phyloP scores from a whole-genome alignment of 2,888 invertebrate genomes.

The Papilio demoleus region DNA sequence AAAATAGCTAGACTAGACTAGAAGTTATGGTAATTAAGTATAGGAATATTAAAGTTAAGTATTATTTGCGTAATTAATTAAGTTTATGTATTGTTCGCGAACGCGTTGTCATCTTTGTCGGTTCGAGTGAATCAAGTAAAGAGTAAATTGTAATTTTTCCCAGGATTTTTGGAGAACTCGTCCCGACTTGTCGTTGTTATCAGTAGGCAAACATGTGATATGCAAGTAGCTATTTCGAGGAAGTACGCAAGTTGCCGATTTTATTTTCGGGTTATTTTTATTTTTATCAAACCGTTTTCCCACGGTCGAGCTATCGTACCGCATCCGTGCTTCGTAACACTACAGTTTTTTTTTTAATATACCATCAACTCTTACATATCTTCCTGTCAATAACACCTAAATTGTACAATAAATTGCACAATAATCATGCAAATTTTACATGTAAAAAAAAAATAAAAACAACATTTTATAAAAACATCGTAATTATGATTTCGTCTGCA shows the following conservation, averaged over 20 bases:
- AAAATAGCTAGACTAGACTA: no score
- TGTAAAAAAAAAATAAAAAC: no score
- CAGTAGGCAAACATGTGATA: slow-evolving; percentile 47
- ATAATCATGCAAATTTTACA: neutral
- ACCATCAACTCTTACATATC: slow-evolving; percentile 1
- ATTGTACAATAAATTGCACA: neutral
- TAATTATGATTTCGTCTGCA: no score
- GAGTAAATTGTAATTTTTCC: slow-evolving; percentile 2
- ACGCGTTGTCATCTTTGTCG: neutral
- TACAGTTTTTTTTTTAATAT: slow-evolving; percentile 36
- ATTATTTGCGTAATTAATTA: no score
- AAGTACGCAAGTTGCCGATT: slow-evolving; percentile 59
- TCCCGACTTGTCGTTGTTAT: slow-evolving; percentile 43
- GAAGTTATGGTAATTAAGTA: no score
- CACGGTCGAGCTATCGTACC: slow-evolving; percentile 65
- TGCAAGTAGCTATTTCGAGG: slow-evolving; percentile 55
- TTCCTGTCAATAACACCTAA: slow-evolving; percentile 4
- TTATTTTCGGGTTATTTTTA: slow-evolving; percentile 49
- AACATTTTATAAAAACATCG: no score
- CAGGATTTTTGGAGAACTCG: slow-evolving; percentile 11
- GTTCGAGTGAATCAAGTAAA: neutral
- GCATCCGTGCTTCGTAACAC: slow-evolving; percentile 58
- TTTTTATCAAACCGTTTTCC: slow-evolving; percentile 62
- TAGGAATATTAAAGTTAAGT: no score
- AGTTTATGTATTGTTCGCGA: no score